Evolutionary conservation across 2,113 vertebrate species (phyloP), one percentile per base, ranked within the genome.

Genomic region (Colossoma macropomum): DNA sequence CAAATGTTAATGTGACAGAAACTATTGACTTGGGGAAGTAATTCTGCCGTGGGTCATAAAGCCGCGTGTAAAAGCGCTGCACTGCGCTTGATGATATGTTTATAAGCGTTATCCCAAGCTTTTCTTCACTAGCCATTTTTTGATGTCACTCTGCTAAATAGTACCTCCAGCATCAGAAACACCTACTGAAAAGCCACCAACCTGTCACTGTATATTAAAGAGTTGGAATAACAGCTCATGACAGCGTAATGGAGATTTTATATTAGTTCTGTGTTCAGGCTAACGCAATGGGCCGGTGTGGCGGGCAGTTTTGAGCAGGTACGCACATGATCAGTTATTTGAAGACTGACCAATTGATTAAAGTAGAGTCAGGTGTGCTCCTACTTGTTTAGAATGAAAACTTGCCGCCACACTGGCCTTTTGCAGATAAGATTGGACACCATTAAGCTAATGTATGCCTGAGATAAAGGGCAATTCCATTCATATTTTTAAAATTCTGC

Each of bases 1-100:
- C 77, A 85, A 82, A 88, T 85, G 83, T 88, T 88, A 87, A 88
- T 81, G 85, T 88, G 87, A 84, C 85, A 88, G 71, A 85, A 82
- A 81, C 81, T 82, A 79, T 80, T 84, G 85, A 81, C 84, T 87
- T 69, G 45, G 72, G 79, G 83, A 82, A 87, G 78, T 87, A 83
- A 62, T 81, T 86, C 71, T 84, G 79, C 68, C 75, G 71, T 78
- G 0, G 38, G 82, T 60, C 28, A 69, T 87, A 81, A 87, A 75
- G 79, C 32, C 54, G 82, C 74, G 76, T 84, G 83, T 87, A 82
- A 84, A 84, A 81, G 83, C 65, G 77, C 75, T 65, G 70, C 69
- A 71, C 28, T 76, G 69, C 54, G 38, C 38, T 73, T 84, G 80
- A 86, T 77, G 78, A 84, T 87, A 87, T 78, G 75, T 84, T 84